Evolutionary conservation across 2,113 vertebrate species (phyloP).

Genomic region (Machaerirhynchus nigripectus): DNA sequence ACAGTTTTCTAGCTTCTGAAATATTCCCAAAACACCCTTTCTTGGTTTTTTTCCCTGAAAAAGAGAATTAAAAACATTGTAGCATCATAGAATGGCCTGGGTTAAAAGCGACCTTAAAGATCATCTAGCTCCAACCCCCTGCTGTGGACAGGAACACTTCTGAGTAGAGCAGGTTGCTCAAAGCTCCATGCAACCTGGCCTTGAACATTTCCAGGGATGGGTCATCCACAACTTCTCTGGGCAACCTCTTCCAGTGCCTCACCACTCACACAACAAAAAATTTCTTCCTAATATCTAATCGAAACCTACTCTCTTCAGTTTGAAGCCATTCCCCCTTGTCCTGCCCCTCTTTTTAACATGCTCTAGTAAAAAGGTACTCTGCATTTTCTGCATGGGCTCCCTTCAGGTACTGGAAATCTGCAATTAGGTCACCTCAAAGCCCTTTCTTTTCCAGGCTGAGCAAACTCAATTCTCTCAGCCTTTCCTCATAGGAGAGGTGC

Average conservation of each 20-base stretch:
- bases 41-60: accelerated
- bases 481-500: accelerated
- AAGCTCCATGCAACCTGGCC: neutral
- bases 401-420: neutral
- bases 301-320: neutral
- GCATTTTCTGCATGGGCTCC: neutral
- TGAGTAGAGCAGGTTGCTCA: neutral
- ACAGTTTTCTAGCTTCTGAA: neutral
- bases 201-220: neutral
- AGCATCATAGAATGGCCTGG: neutral
- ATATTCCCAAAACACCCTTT: neutral
- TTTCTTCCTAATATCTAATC: neutral
- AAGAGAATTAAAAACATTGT: neutral
- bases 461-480: accelerated
- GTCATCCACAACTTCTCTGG: neutral
- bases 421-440: neutral
- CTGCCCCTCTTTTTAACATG: neutral
- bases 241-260: neutral
- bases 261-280: neutral
- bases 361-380: neutral
- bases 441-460: neutral
- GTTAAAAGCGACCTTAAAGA: neutral
- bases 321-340: neutral
- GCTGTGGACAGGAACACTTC: neutral
- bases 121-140: neutral